These are phyloP conservation scores for Amitus sp. DNA, from an alignment of 2,888 invertebrate genomes.

Conservation along the genomic window DNA sequence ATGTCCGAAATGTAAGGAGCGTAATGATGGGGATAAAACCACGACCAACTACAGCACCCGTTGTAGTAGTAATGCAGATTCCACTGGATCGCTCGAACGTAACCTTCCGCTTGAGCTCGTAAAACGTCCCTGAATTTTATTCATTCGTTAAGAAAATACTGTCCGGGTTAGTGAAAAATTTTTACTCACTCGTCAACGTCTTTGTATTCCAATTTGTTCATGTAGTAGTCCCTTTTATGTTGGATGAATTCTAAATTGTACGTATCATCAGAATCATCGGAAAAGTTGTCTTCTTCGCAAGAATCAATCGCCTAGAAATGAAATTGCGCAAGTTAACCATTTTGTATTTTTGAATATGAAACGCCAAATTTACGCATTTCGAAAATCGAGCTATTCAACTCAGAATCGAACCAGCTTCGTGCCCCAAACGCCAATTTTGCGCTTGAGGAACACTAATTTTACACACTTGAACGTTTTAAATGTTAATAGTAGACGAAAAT, in stretches of 20 bases:
- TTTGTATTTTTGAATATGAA: conserved; percentile 4
- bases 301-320: conserved; percentile 44
- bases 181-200: conserved; percentile 70
- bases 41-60: conserved; percentile 97
- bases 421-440: no score
- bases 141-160: no score
- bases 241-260: conserved; percentile 81
- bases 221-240: conserved; percentile 92
- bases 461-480: no score
- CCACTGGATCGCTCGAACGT: conserved; percentile 96
- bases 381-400: no score
- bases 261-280: conserved; percentile 59
- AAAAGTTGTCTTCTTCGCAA: conserved; percentile 52
- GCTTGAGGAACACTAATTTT: no score
- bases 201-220: conserved; percentile 84
- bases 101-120: conserved; percentile 84
- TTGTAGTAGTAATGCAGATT: conserved; percentile 95
- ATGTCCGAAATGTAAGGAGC: conserved; percentile 97
- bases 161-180: no score
- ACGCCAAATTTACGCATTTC: no score
- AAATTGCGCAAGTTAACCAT: no score
- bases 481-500: no score
- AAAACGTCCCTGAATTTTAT: conserved; percentile 84
- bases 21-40: conserved; percentile 98
- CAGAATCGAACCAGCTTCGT: no score